Evolutionary conservation across 2,888 invertebrate genomes (phyloP), one percentile per base, ranked within the genome.

Genomic region (Drosophila emarginata): DNA sequence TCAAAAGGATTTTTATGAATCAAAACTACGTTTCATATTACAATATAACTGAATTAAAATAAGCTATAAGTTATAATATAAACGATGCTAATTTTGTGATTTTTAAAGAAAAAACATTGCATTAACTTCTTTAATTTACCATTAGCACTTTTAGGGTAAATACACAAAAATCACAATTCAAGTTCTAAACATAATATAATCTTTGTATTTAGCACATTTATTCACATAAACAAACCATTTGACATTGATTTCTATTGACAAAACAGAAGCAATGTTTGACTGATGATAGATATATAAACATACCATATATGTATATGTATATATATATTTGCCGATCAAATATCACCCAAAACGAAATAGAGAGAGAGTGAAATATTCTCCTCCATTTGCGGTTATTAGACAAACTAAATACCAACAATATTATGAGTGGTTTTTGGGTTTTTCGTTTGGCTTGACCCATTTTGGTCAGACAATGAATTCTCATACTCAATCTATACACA

Each of bases 161-260:
- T 32, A 61, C 0, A 57, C 0, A 11, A 18, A 45, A 61, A 28
- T 60, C 21, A 21, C 14, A 45, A 21, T 21, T 45, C 11, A 45
- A 21, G 45, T 57, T 40, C 52, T 45, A 71, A 70, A 57, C 60
- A 65, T 60, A 71, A 71, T 70, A 59, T 54, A 71, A 71, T 71
- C 39, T 26, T 15, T 2, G 12, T 11, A 52, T 57, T 64, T 37
- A 50, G 18, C 70, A 52, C 71, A 57, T 65, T 71, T 61, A 61
- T 71, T 71, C 61, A 58, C 71, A 66, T 57, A 71, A 45, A 72
- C 65, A 71, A 51, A 57, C 65, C 74, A 74, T 67, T 77, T 74
- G 71, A 40, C 71, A 61, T 74, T 77, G 72, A 72, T 72, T 67
- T 66, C 66, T 51, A 64, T 71, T 72, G 73, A 68, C 61, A 32